Evolutionary conservation across 2,888 invertebrate species (phyloP), one percentile per base, ranked within the genome.

Genomic region (Xanthia togata): DNA sequence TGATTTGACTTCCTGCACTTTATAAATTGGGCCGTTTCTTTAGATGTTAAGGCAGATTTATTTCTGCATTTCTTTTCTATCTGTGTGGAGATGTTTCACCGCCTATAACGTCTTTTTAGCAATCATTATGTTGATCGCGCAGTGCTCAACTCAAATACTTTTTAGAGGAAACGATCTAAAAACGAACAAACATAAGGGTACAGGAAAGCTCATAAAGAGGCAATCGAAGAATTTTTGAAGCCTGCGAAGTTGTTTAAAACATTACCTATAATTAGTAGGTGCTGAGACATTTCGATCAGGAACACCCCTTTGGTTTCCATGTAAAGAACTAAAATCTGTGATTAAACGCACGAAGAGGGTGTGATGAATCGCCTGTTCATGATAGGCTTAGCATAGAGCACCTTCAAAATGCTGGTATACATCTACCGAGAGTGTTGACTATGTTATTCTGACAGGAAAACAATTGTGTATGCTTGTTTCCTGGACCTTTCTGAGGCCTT

Each of bases 61-160:
- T 31, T 31, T 31, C 31, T 31, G 31, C 31, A 2, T 31, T 31
- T 31, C 31, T 31, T 31, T 31, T 31, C n/a, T n/a, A n/a, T n/a
- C n/a, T 31, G 12, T n/a, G 8, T 2, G 20, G 4, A 20, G 8
- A 6, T 59, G 8, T 75, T n/a, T 47, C 3, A 23, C 26, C 57
- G 81, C 79, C 81, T 79, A 4, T 9, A 20, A 57, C 2, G 17
- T n/a, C 3, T 20, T 68, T 41, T 35, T 68, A 59, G 81, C 79
- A 79, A 80, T 57, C 1, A 53, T 50, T 75, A 0, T 35, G 26
- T 57, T 26, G 23, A 5, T 17, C 11, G 3, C 41, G 41, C 41
- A 8, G 3, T 75, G 68, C 74, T 63, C 8, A 23, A 8, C 14
- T 26, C 4, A 47, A n/a, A 47, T 14, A 1, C 2, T 9, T 23